Percentiles rank a stretch among this genome's conserved stretches.
Evolutionary conservation across 2,888 invertebrate species (phyloP).

Genomic region (Buathra laborator): DNA sequence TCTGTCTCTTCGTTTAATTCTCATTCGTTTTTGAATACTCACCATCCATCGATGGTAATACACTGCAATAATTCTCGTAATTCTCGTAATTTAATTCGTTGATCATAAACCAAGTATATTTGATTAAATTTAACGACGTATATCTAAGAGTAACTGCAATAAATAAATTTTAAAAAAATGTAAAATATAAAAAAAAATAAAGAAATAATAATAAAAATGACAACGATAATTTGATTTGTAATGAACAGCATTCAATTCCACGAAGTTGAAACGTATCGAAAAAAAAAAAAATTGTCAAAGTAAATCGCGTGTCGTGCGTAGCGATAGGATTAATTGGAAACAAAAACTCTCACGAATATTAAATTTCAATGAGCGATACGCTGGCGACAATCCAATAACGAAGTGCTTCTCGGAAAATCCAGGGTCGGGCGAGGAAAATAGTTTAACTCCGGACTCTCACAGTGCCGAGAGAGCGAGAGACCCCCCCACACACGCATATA

Average conservation of each 20-base stretch:
- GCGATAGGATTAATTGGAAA: slow-evolving; percentile 47
- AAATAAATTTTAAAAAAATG: too few species aligned
- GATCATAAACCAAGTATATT: too few species aligned
- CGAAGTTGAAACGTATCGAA: not conserved
- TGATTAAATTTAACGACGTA: too few species aligned
- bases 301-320: not conserved
- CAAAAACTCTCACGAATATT: slow-evolving; percentile 51
- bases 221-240: not conserved
- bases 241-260: slow-evolving; percentile 9
- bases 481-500: not conserved
- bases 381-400: slow-evolving; percentile 47
- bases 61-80: too few species aligned
- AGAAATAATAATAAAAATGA: not conserved
- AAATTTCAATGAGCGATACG: slow-evolving; percentile 44
- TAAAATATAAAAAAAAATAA: not conserved
- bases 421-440: slow-evolving; percentile 37
- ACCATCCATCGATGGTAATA: too few species aligned
- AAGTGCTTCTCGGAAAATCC: slow-evolving; percentile 41
- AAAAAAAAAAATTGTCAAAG: slow-evolving; percentile 1
- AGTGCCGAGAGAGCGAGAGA: slow-evolving; percentile 8
- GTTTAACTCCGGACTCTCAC: slow-evolving; percentile 16
- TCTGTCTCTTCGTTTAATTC: slow-evolving; percentile 26
- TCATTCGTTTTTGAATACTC: slow-evolving; percentile 7
- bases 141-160: too few species aligned
- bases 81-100: too few species aligned